These are phyloP conservation scores for Gadopsis bispinosus DNA, from an alignment of 2,797 vertebrate genomes.

Conservation along the genomic window DNA sequence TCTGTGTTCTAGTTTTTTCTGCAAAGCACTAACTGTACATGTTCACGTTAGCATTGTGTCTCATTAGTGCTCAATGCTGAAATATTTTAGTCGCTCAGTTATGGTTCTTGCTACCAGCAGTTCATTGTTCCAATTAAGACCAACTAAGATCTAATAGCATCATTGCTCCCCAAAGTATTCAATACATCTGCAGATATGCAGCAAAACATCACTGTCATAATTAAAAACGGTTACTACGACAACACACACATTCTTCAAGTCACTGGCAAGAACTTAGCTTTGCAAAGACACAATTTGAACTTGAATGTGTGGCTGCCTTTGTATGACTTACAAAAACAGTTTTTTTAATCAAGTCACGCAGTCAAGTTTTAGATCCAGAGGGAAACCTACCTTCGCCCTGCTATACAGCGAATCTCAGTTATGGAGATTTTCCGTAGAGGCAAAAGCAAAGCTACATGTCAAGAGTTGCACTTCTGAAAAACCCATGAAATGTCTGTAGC, in stretches of 20 bases:
- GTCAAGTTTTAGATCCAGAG: background rate
- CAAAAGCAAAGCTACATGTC: too few species aligned
- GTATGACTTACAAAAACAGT: background rate
- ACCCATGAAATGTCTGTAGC: background rate
- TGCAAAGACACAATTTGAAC: background rate
- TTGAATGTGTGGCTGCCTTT: slow-evolving; percentile 1
- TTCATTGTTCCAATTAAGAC: slow-evolving; percentile 11
- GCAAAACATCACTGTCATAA: background rate
- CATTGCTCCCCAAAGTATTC: background rate
- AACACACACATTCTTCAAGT: background rate
- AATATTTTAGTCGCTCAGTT: background rate
- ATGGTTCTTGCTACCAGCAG: background rate
- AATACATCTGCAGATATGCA: background rate
- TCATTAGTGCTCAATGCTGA: background rate
- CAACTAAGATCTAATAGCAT: background rate
- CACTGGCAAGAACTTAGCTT: background rate
- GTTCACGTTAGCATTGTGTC: background rate
- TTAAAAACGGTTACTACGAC: background rate
- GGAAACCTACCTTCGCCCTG: background rate
- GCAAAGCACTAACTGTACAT: background rate
- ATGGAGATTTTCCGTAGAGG: too few species aligned
- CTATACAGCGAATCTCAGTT: background rate
- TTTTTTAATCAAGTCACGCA: background rate
- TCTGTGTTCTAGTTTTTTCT: background rate
- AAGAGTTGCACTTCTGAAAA: background rate